phyloP scores from a whole-genome alignment of 1,140 invertebrate species.

The Leptinotarsa lineolata region DNA sequence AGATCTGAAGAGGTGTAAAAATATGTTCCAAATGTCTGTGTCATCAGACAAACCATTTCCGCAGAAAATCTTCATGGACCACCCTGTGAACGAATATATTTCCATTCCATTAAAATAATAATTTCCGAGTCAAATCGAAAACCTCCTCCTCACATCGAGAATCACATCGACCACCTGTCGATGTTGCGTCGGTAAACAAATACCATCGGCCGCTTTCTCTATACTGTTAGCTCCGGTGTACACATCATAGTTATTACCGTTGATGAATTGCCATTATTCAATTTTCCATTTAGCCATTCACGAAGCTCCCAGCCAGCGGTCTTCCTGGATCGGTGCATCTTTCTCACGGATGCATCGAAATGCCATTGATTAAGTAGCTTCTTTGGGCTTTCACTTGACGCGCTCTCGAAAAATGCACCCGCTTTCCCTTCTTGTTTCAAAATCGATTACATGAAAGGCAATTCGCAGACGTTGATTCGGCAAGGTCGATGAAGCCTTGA shows the following conservation, averaged over 20 bases:
- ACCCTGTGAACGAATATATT: no score
- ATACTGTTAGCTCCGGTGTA: not conserved
- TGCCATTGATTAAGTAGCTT: not conserved
- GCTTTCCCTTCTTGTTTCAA: conserved; percentile 1
- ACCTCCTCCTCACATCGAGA: no score
- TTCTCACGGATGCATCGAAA: not conserved
- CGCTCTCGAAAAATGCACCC: not conserved
- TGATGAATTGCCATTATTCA: not conserved
- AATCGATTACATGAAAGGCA: not conserved
- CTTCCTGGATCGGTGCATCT: not conserved
- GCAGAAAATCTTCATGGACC: no score
- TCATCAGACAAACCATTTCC: no score
- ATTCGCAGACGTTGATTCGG: not conserved
- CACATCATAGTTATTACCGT: not conserved
- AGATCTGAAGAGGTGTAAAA: no score
- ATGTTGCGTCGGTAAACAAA: no score
- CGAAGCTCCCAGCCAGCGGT: not conserved
- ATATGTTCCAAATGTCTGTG: no score
- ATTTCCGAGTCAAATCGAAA: no score
- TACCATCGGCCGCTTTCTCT: no score
- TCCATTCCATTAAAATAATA: no score
- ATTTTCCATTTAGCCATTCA: not conserved
- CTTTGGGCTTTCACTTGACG: not conserved
- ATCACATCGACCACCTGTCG: no score
- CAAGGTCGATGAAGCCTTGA: no score